Percentiles rank a stretch among this genome's conserved stretches.
phyloP scores from a whole-genome alignment of 2,888 invertebrate species.

The Cryptus viduatorius region DNA sequence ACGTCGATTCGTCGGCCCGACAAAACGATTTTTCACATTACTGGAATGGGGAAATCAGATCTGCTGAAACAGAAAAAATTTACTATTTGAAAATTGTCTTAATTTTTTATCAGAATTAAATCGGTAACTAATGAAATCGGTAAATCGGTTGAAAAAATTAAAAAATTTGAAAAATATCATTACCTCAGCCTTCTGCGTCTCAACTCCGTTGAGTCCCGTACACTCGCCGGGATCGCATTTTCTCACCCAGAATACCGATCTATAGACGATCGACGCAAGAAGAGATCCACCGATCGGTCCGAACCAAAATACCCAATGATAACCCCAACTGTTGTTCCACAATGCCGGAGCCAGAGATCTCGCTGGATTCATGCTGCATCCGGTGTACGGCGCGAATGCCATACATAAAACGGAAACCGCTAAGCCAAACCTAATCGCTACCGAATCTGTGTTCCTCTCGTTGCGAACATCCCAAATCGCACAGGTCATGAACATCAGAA shows the following conservation, averaged over 20 bases:
- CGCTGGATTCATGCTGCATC: constrained; percentile 91
- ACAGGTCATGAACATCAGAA: constrained; percentile 89
- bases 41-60: constrained; percentile 31
- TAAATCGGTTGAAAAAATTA: neutral
- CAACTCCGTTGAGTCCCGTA: constrained; percentile 25
- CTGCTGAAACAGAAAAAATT: constrained; percentile 19
- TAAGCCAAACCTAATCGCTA: constrained; percentile 89
- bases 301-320: constrained; percentile 91
- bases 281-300: constrained; percentile 86
- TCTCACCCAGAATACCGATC: constrained; percentile 69
- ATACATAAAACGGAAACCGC: constrained; percentile 89
- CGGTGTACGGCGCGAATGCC: constrained; percentile 90
- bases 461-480: constrained; percentile 91
- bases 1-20: constrained; percentile 24
- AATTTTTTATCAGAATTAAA: neutral
- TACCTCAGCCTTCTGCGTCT: constrained; percentile 68
- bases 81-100: neutral
- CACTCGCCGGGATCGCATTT: constrained; percentile 50
- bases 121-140: neutral
- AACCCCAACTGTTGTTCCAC: constrained; percentile 88
- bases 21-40: neutral
- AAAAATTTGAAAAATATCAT: neutral
- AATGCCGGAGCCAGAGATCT: constrained; percentile 90
- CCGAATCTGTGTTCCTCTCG: constrained; percentile 88
- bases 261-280: constrained; percentile 85